phyloP scores from a whole-genome alignment of 2,888 invertebrate genomes.

The Chymomyza amoena region DNA sequence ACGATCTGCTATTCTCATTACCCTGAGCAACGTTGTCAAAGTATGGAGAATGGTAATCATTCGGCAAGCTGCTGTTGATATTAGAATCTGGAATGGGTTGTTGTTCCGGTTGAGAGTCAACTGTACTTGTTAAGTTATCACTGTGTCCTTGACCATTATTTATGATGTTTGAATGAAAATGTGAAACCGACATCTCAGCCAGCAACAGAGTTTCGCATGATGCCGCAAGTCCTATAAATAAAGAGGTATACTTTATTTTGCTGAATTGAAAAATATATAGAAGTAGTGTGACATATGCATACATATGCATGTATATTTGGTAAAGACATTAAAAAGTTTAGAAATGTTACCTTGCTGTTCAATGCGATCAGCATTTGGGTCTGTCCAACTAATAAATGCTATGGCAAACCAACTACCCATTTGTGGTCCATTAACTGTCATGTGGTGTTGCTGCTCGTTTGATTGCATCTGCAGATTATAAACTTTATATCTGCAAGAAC shows the following conservation, averaged over 20 bases:
- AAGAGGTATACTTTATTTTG: not conserved
- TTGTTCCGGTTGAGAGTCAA: constrained; percentile 52
- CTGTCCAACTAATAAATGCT: constrained; percentile 87
- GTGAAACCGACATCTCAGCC: constrained; percentile 83
- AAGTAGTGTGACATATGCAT: no score
- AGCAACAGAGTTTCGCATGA: constrained; percentile 84
- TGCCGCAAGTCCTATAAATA: constrained; percentile 83
- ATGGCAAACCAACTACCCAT: constrained; percentile 90
- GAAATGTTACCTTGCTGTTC: constrained; percentile 84
- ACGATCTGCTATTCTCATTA: constrained; percentile 27
- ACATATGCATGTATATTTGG: no score
- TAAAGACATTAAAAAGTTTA: no score
- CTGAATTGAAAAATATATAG: constrained; percentile 25
- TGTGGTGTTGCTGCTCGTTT: constrained; percentile 81
- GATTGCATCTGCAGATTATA: constrained; percentile 83
- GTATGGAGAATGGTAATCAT: constrained; percentile 9
- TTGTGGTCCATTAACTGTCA: constrained; percentile 83
- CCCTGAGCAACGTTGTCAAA: constrained; percentile 15
- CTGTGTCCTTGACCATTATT: constrained; percentile 73
- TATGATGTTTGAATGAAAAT: constrained; percentile 75
- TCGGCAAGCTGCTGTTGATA: constrained; percentile 3
- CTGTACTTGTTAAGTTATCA: constrained; percentile 69
- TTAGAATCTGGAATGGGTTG: not conserved
- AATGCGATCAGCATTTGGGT: constrained; percentile 86
- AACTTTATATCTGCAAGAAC: constrained; percentile 78